phyloP scores from a whole-genome alignment of 2,797 vertebrate genomes.

The Oryzias sinensis region DNA sequence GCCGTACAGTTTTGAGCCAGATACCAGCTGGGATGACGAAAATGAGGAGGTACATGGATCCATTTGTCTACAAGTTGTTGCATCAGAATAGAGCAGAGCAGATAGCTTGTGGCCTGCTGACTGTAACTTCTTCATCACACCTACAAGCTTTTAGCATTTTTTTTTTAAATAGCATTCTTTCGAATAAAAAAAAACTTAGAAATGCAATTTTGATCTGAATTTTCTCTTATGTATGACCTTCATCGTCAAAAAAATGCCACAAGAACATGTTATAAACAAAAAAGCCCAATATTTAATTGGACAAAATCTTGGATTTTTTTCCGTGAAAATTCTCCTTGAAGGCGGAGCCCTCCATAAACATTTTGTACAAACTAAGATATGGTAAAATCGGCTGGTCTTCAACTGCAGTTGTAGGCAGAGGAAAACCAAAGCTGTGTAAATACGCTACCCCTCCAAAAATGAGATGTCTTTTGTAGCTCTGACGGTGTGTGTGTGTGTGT shows the following conservation, averaged over 20 bases:
- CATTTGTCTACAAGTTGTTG: not conserved
- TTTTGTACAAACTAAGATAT: conserved; percentile 38
- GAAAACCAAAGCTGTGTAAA: conserved; percentile 62
- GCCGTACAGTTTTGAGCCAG: too few relatives aligned
- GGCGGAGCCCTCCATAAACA: conserved; percentile 35
- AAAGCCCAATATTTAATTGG: not conserved
- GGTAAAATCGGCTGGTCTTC: conserved; percentile 38
- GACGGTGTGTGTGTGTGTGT: conserved; percentile 51
- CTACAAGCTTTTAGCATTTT: too few relatives aligned
- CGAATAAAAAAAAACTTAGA: too few relatives aligned
- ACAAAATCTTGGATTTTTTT: conserved; percentile 15
- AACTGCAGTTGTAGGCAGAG: conserved; percentile 53
- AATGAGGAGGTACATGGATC: too few relatives aligned
- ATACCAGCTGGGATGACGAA: too few relatives aligned
- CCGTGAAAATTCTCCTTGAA: conserved; percentile 27
- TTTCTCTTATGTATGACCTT: too few relatives aligned
- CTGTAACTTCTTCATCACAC: too few relatives aligned
- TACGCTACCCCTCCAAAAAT: conserved; percentile 62
- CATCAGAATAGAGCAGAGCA: not conserved
- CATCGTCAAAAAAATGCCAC: too few relatives aligned
- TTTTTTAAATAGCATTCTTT: too few relatives aligned
- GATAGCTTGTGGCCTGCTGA: too few relatives aligned
- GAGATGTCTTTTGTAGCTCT: conserved; percentile 66
- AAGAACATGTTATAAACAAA: too few relatives aligned
- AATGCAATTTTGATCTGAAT: too few relatives aligned